Evolutionary conservation across 2,113 vertebrate genomes (phyloP), one percentile per base, ranked within the genome.

Genomic region (Tiliqua scincoides): DNA sequence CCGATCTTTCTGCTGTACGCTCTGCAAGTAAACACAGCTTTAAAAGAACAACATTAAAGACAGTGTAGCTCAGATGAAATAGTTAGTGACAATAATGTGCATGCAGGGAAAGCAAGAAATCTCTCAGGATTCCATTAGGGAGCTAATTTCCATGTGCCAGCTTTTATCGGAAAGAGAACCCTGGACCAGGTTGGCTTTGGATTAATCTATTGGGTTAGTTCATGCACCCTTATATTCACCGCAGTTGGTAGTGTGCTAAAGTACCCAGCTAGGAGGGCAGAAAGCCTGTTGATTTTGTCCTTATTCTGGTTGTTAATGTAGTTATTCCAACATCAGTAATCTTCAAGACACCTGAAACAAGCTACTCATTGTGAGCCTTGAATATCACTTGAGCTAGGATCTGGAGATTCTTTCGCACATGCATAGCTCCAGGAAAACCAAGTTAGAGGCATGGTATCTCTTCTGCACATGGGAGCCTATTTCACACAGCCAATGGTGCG

Each of bases 11-110:
- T 17, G 67, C 89, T 84, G 74, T 88, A 80, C 91, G 81, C 7
- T 40, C 52, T 88, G 86, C 82, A 84, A 93, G 91, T 87, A 92
- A 93, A 94, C 72, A 43, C 59, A 85, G 68, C 81, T 48, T 77
- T 85, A 76, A 65, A 40, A 89, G 84, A 79, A 70, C 12, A 80
- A 48, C 78, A 79, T 59, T 43, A 68, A 77, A 68, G 57, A 37
- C 85, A 87, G 80, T 59, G 57, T 87, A 23, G 27, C 48, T 86
- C 90, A 84, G 68, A 86, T 91, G 89, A 76, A 72, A 72, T 4
- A 27, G 70, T 70, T 82, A 37, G 43, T 17, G 77, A 68, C 18
- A 76, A 82, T 77, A 88, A 71, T 37, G 6, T 59, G 82, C 3
- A 32, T 12, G 8, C 17, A 20, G 23, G 18, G 37, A 17, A 43